Conservation (phyloP, 2,113 vertebrate species). For the Saccopteryx bilineata region DNA sequence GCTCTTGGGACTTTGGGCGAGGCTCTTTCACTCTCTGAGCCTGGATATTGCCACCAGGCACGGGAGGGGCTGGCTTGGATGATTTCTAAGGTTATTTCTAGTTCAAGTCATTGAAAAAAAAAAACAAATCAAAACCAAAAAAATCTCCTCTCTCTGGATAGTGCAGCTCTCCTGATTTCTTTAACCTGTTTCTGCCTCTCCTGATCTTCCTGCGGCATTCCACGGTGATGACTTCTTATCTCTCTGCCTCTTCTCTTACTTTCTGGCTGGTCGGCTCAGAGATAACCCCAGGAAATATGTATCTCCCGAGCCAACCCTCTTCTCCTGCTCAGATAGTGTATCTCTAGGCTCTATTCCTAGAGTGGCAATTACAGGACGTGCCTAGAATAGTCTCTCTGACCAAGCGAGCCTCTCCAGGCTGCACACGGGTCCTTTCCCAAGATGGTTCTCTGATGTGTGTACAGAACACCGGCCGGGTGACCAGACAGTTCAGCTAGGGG, state of each 20-base stretch:
- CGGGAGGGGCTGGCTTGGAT: background rate
- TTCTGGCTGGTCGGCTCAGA: slow-evolving; percentile 18
- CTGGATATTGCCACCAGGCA: background rate
- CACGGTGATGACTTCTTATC: slow-evolving; percentile 52
- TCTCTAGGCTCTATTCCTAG: background rate
- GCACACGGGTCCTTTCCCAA: background rate
- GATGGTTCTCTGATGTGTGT: background rate
- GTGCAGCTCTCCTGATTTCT: background rate
- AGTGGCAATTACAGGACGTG: background rate
- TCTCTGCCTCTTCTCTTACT: background rate
- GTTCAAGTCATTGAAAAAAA: background rate
- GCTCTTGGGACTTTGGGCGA: background rate
- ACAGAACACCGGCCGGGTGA: background rate
- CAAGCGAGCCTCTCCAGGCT: background rate
- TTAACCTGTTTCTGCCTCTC: slow-evolving; percentile 23
- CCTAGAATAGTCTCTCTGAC: background rate
- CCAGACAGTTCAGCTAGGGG: background rate
- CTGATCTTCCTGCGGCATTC: slow-evolving; percentile 24
- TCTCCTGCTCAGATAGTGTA: background rate
- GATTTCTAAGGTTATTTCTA: background rate
- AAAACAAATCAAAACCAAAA: background rate
- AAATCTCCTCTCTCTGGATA: background rate
- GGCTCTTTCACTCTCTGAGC: background rate
- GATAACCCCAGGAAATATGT: slow-evolving; percentile 5
- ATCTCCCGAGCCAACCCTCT: slow-evolving; percentile 34